A percentile compares a stretch with the other conserved stretches of the same genome.
These are phyloP conservation scores for Agelaius phoeniceus DNA, from an alignment of 2,113 vertebrate genomes.

Conservation along the genomic window DNA sequence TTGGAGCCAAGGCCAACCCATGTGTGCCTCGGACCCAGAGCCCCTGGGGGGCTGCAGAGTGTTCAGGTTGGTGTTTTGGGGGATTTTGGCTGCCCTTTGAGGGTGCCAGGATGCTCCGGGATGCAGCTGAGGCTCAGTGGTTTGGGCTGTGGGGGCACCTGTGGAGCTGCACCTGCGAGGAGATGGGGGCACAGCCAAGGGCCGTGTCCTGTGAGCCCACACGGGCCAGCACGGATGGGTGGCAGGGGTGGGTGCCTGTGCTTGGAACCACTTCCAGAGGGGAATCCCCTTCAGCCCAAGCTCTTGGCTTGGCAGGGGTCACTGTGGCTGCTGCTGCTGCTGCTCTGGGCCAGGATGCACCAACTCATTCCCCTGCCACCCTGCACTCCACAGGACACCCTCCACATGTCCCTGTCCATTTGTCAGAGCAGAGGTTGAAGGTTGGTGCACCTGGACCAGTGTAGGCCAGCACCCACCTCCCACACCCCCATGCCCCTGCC, in stretches of 20 bases:
- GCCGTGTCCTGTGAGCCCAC: rapidly evolving
- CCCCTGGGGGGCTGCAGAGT: rapidly evolving
- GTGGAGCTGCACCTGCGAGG: rapidly evolving
- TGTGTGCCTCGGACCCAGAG: rapidly evolving
- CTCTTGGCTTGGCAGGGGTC: background rate
- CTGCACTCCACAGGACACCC: too few species aligned
- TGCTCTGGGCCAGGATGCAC: background rate
- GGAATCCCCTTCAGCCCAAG: rapidly evolving
- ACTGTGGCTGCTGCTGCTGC: background rate
- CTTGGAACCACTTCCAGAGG: rapidly evolving
- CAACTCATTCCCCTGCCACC: background rate
- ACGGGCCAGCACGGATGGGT: rapidly evolving
- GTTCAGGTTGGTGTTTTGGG: background rate
- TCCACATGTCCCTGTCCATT: too few species aligned
- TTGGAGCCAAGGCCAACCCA: rapidly evolving
- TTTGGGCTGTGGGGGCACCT: background rate
- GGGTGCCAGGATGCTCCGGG: rapidly evolving
- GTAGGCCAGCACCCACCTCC: too few species aligned
- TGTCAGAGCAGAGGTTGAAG: too few species aligned
- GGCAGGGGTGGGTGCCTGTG: background rate
- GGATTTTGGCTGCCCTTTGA: background rate
- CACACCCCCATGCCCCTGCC: too few species aligned
- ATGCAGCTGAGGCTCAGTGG: rapidly evolving
- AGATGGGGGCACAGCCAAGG: background rate
- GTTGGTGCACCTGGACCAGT: too few species aligned